A percentile compares a stretch with the other conserved stretches of the same genome.
Evolutionary conservation across 1,140 invertebrate species (phyloP).

Genomic region (Uloborus diversus): DNA sequence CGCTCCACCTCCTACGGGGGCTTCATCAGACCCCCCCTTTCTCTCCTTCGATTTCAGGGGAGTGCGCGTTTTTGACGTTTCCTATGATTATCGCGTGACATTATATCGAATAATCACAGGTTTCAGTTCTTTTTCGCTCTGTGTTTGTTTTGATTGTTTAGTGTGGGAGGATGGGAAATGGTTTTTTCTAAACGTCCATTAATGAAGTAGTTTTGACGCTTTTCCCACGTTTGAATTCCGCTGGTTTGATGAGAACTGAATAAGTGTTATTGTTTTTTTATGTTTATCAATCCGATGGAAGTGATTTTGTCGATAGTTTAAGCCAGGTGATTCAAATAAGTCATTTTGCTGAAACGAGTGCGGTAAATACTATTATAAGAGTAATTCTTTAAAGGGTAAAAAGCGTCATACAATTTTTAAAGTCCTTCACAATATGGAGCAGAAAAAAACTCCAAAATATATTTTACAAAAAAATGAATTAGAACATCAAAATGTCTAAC

Average conservation of each 20-base stretch:
- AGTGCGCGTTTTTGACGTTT: not conserved
- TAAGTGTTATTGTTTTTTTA: not conserved
- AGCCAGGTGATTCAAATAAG: too few species aligned
- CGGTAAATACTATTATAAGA: too few species aligned
- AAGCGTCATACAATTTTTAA: too few species aligned
- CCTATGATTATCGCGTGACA: not conserved
- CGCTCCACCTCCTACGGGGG: slow-evolving; percentile 42
- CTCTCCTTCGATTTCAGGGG: not conserved
- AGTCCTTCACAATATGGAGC: too few species aligned
- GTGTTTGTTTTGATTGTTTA: not conserved
- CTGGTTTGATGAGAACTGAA: slow-evolving; percentile 14
- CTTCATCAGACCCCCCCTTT: not conserved
- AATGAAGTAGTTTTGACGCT: slow-evolving; percentile 7
- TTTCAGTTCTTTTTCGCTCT: not conserved
- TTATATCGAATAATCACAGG: not conserved
- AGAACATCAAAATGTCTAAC: too few species aligned
- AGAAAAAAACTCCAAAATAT: too few species aligned
- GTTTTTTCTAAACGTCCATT: not conserved
- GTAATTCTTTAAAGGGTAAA: too few species aligned
- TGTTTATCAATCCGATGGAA: too few species aligned
- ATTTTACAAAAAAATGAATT: too few species aligned
- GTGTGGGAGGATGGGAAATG: slow-evolving; percentile 33
- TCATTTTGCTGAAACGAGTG: too few species aligned
- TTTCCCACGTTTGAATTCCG: slow-evolving; percentile 33
- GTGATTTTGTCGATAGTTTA: too few species aligned